These are phyloP conservation scores for Gadus macrocephalus DNA, from an alignment of 2,113 vertebrate species.

Conservation along the genomic window DNA sequence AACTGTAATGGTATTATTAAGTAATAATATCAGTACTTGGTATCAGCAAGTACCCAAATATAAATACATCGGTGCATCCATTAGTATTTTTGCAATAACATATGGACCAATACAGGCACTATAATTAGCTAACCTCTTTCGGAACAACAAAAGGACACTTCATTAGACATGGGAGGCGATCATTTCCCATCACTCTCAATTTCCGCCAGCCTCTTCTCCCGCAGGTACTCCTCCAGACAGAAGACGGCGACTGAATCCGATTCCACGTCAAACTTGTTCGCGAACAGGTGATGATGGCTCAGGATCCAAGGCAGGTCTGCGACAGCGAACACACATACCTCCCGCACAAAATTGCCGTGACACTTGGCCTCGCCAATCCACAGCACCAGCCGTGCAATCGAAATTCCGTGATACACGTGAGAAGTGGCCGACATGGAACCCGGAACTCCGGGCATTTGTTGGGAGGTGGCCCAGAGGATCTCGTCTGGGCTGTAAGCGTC, in stretches of 20 bases:
- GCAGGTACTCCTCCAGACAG: slow-evolving; percentile 83
- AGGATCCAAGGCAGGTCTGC: slow-evolving; percentile 84
- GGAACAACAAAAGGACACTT: too few species aligned
- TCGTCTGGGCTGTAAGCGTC: slow-evolving; percentile 90
- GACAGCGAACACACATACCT: slow-evolving; percentile 80
- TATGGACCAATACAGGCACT: too few species aligned
- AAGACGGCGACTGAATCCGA: slow-evolving; percentile 76
- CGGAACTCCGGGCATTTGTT: slow-evolving; percentile 79
- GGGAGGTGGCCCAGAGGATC: slow-evolving; percentile 87
- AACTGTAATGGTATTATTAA: too few species aligned
- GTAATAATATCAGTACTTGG: too few species aligned
- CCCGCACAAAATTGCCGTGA: slow-evolving; percentile 74
- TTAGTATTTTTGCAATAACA: too few species aligned
- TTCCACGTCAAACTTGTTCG: slow-evolving; percentile 86
- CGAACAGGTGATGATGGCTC: slow-evolving; percentile 82
- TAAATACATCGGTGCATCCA: too few species aligned
- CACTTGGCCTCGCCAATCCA: slow-evolving; percentile 81
- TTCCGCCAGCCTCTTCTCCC: slow-evolving; percentile 65
- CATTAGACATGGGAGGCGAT: too few species aligned
- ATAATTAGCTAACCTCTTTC: too few species aligned
- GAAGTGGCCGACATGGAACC: slow-evolving; percentile 73
- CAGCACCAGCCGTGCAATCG: slow-evolving; percentile 81
- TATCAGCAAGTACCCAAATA: too few species aligned
- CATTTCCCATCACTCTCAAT: too few species aligned
- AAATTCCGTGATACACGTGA: slow-evolving; percentile 77